Percentiles rank a stretch among this genome's conserved stretches.
Evolutionary conservation across 2,113 vertebrate species (phyloP).

Genomic region (Tenebrosternarchus preto): DNA sequence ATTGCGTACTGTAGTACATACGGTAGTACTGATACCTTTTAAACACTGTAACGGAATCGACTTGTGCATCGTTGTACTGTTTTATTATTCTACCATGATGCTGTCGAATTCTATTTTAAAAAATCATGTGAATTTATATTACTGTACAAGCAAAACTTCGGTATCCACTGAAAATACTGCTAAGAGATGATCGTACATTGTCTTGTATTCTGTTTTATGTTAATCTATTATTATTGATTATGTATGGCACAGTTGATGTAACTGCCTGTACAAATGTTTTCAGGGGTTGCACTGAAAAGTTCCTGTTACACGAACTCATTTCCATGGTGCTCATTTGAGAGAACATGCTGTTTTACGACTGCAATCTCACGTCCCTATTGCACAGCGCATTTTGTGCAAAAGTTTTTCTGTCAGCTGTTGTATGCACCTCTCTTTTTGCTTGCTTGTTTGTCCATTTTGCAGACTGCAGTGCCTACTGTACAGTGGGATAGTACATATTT

Average conservation of each 20-base stretch:
- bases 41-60: conserved; percentile 15
- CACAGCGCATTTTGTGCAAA: not conserved
- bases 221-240: conserved; percentile 57
- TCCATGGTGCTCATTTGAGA: conserved; percentile 49
- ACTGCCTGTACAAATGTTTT: conserved; percentile 48
- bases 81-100: conserved; percentile 39
- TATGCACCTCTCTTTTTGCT: conserved; percentile 17
- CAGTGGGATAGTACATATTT: conserved; percentile 60
- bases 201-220: conserved; percentile 52
- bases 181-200: conserved; percentile 43
- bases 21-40: conserved; percentile 39
- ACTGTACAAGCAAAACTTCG: conserved; percentile 39
- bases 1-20: conserved; percentile 10
- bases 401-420: conserved; percentile 4
- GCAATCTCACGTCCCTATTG: conserved; percentile 5
- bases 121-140: conserved; percentile 24
- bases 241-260: conserved; percentile 56
- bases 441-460: conserved; percentile 32
- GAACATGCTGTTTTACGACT: conserved; percentile 32
- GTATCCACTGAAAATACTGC: not conserved
- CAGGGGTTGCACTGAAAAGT: conserved; percentile 34
- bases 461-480: conserved; percentile 67
- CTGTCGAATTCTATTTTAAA: conserved; percentile 5
- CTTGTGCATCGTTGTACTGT: conserved; percentile 37
- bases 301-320: conserved; percentile 34